Conservation (phyloP, 2,113 vertebrate species). For the Phalacrocorax aristotelis region DNA sequence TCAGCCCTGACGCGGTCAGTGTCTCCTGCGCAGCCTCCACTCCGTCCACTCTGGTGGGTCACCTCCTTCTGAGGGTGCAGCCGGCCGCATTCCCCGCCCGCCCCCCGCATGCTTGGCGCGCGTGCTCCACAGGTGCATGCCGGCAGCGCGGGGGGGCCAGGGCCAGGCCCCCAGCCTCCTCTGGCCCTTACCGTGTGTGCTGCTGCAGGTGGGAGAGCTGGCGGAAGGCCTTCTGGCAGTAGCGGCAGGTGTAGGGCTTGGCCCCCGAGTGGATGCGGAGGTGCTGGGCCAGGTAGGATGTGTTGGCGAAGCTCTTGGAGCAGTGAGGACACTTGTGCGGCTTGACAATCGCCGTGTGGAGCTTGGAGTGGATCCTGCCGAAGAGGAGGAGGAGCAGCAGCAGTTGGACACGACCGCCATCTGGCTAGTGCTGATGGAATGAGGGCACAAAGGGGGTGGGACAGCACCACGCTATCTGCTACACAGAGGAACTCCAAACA, state of each 20-base stretch:
- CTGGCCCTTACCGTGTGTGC: constrained; percentile 95
- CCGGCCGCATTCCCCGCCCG: constrained; percentile 71
- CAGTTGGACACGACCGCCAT: constrained; percentile 70
- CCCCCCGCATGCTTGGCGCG: constrained; percentile 80
- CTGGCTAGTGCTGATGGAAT: constrained; percentile 67
- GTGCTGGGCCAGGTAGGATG: constrained; percentile 97
- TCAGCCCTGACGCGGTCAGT: constrained; percentile 62
- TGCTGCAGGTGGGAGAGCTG: constrained; percentile 98
- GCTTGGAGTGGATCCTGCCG: constrained; percentile 91
- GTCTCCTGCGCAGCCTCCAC: constrained; percentile 64
- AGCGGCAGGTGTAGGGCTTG: constrained; percentile 95
- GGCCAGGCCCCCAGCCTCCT: constrained; percentile 75
- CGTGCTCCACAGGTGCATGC: constrained; percentile 78
- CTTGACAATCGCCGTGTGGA: constrained; percentile 92
- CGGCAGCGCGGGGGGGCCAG: constrained; percentile 71
- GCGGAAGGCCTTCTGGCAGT: constrained; percentile 94
- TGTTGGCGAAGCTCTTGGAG: constrained; percentile 98
- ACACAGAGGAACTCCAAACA: constrained; percentile 44
- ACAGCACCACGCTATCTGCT: constrained; percentile 70
- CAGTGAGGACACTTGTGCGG: constrained; percentile 96
- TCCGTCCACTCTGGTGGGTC: constrained; percentile 65
- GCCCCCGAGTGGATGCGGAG: constrained; percentile 96
- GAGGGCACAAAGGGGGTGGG: constrained; percentile 67
- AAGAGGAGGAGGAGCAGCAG: constrained; percentile 82
- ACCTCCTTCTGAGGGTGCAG: constrained; percentile 62